Evolutionary conservation across 2,888 invertebrate genomes (phyloP).

Genomic region (Harpalus rubripes): DNA sequence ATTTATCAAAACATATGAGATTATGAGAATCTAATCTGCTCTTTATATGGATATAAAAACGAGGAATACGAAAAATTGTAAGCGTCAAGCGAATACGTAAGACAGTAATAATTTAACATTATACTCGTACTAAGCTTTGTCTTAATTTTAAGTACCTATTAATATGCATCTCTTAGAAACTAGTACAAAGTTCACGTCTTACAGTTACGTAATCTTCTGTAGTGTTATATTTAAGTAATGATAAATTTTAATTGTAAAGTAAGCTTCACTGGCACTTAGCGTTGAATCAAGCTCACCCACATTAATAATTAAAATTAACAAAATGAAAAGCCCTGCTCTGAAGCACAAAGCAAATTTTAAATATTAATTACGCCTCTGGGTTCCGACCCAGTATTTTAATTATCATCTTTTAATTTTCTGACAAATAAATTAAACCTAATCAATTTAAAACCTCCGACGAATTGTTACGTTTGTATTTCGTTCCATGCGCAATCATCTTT

Average conservation of each 20-base stretch:
- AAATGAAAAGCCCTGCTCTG: conserved; percentile 33
- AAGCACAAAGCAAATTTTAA: conserved; percentile 41
- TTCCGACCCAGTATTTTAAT: conserved; percentile 52
- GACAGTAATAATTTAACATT: no score
- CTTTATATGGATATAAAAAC: no score
- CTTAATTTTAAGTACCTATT: no score
- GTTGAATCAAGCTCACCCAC: neutral
- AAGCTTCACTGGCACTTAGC: neutral
- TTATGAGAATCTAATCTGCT: no score
- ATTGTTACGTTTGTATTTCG: neutral
- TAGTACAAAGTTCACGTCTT: neutral
- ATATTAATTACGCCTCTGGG: conserved; percentile 56
- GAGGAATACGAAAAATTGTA: no score
- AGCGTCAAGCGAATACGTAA: no score
- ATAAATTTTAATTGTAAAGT: neutral
- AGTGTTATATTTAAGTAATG: neutral
- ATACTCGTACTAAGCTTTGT: no score
- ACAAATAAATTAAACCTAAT: conserved; percentile 65
- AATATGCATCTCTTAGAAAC: no score
- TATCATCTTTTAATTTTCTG: conserved; percentile 63
- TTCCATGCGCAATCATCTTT: neutral
- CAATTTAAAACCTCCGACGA: conserved; percentile 50
- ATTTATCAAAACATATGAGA: no score
- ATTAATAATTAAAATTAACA: conserved; percentile 36
- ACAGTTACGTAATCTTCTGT: neutral